Conservation (phyloP, 2,888 invertebrate genomes). For the Blomia tropicalis region DNA sequence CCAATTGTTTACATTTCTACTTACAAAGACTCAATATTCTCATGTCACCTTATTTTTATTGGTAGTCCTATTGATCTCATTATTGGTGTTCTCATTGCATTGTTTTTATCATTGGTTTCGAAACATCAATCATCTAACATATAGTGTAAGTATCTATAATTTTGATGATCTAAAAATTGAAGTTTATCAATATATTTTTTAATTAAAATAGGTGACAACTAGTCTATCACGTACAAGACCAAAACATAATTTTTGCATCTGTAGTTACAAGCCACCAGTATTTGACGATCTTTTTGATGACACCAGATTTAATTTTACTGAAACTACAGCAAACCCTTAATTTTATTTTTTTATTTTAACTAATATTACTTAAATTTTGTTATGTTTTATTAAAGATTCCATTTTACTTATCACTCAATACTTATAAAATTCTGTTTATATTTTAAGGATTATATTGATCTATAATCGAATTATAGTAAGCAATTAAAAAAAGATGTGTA, state of each 20-base stretch:
- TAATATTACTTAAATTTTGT: neutral
- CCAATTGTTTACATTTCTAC: slow-evolving; percentile 25
- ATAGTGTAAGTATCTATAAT: slow-evolving; percentile 22
- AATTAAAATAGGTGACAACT: slow-evolving; percentile 18
- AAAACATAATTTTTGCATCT: slow-evolving; percentile 25
- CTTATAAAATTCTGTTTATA: too few relatives aligned
- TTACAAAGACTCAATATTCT: slow-evolving; percentile 19
- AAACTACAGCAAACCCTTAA: too few relatives aligned
- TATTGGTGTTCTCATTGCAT: slow-evolving; percentile 41
- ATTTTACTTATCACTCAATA: neutral
- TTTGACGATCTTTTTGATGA: slow-evolving; percentile 20
- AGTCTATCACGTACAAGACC: slow-evolving; percentile 8
- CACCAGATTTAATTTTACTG: neutral
- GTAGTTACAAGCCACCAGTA: slow-evolving; percentile 26
- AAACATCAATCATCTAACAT: slow-evolving; percentile 26
- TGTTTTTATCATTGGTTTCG: slow-evolving; percentile 41
- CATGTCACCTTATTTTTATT: slow-evolving; percentile 35
- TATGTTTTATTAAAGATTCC: neutral
- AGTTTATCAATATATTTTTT: neutral
- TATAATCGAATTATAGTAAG: too few relatives aligned
- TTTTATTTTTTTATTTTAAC: too few relatives aligned
- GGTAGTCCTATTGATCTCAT: slow-evolving; percentile 51
- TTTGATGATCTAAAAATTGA: neutral
- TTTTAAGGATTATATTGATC: too few relatives aligned
- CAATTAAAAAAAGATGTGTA: too few relatives aligned